These are phyloP conservation scores for Actias luna DNA, from an alignment of 2,888 invertebrate genomes.

Conservation along the genomic window DNA sequence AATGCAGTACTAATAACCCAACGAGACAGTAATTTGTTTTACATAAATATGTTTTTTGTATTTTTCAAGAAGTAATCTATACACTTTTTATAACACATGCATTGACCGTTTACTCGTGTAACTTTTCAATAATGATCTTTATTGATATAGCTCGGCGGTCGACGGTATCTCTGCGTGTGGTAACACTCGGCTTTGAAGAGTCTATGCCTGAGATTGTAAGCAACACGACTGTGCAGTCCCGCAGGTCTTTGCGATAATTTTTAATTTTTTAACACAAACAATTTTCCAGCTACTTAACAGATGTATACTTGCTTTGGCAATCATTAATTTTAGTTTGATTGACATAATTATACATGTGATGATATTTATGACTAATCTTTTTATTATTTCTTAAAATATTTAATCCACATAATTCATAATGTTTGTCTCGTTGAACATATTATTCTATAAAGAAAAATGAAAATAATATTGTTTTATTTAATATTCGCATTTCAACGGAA, in stretches of 20 bases:
- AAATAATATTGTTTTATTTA: no score
- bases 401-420: not conserved
- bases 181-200: constrained; percentile 60
- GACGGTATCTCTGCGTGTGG: constrained; percentile 65
- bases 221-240: constrained; percentile 24
- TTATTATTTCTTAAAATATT: not conserved
- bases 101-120: not conserved
- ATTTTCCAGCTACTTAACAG: constrained; percentile 12
- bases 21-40: no score
- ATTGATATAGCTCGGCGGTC: constrained; percentile 56
- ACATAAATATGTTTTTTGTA: not conserved
- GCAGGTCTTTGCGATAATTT: constrained; percentile 30
- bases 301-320: not conserved
- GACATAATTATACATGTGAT: not conserved
- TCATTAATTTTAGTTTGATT: not conserved
- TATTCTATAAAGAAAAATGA: no score
- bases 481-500: no score
- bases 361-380: not conserved
- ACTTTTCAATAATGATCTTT: constrained; percentile 2
- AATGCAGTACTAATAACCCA: no score
- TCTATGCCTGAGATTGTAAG: constrained; percentile 24
- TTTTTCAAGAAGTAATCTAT: no score
- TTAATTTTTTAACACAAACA: not conserved
- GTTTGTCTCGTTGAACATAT: not conserved
- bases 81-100: no score